Base-by-base conservation (phyloP, 2,113 vertebrate species). In the Dasypus novemcinctus region DNA sequence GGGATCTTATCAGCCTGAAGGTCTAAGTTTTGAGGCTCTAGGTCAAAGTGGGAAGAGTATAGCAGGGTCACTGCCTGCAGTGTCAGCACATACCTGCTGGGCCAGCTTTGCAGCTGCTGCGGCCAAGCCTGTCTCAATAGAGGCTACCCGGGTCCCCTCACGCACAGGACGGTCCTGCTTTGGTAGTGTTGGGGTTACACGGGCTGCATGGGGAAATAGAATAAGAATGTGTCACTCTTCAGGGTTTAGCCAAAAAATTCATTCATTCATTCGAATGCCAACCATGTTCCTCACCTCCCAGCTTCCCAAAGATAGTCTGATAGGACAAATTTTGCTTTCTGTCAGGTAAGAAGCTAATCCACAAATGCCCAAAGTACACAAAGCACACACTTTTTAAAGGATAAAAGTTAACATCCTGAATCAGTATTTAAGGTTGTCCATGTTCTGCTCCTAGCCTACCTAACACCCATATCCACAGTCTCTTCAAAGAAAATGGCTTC, bases 81-180 rank as follows among this genome's bases (percentile, higher is more conserved):
- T 80, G 36, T 83, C 59, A 93, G 21, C 69, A 97, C 98, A 96
- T 96, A 99, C 99, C 98, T 99, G 99, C 95, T 99, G 99, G 76
- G 99, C 99, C 88, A 99, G 97, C 90, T 99, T 99, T 95, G 99
- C 99, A 90, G 99, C 99, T 72, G 99, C 99, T 86, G 99, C 99
- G 46, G 99, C 99, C 64, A 99, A 98, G 0, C 99, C 99, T 1
- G 99, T 99, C 97, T 99, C 99, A 81, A 99, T 99, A 46, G 99
- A 99, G 54, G 99, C 99, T 18, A 99, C 99, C 83, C 99, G 97
- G 46, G 99, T 99, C 17, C 99, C 99, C 96, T 99, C 99, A 71
- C 99, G 98, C 43, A 99, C 98, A n/a, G 99, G 99, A 49, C 99
- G 98, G 82, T 99, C 99, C 95, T 99, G 99, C 97, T 99, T 99